Base-by-base conservation (phyloP, 2,888 invertebrate species). In the Petrophora chlorosata region DNA sequence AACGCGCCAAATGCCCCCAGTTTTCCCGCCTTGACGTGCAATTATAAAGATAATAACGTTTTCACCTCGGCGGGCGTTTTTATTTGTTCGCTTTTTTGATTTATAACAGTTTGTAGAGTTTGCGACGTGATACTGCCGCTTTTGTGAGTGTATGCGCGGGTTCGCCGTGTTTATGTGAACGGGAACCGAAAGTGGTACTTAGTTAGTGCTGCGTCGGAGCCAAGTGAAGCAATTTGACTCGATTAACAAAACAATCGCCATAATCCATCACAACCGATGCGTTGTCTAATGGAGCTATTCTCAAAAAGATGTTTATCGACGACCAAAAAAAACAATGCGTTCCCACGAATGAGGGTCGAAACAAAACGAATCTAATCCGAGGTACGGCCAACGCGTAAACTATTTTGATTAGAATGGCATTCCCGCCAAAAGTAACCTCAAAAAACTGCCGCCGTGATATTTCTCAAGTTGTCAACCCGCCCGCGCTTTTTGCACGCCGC, bases 41-140 rank as follows among this genome's bases (percentile, higher is more conserved):
- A 90, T 90, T 90, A 90, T 85, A 90, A 86, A 88, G 88, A 89
- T 90, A 90, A 90, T 89, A 90, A 89, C 85, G 82, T 85, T 88
- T 86, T 86, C 88, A 85, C 82, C 85, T 85, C 82, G 76, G 68
- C 78, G 70, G 67, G 73, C 80, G 78, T 78, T 88, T 86, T 88
- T 89, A 88, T 87, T 87, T 86, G 84, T 85, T 79, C 78, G 62
- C 68, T 71, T 71, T n/a, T 76, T 80, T 89, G 89, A 89, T 89
- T 88, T 89, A 89, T 85, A 80, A 77, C 82, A 73, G 78, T 76
- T 77, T 73, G 76, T 63, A 61, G 76, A 65, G 73, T 65, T 70
- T 56, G 61, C 63, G 64, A 66, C 66, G 60, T 58, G 55, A 58
- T 54, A 25, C 41, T 22, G 28, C 16, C 36, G 34, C 45, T 46